phyloP scores from a whole-genome alignment of 2,113 vertebrate species.

The Callipepla californica region DNA sequence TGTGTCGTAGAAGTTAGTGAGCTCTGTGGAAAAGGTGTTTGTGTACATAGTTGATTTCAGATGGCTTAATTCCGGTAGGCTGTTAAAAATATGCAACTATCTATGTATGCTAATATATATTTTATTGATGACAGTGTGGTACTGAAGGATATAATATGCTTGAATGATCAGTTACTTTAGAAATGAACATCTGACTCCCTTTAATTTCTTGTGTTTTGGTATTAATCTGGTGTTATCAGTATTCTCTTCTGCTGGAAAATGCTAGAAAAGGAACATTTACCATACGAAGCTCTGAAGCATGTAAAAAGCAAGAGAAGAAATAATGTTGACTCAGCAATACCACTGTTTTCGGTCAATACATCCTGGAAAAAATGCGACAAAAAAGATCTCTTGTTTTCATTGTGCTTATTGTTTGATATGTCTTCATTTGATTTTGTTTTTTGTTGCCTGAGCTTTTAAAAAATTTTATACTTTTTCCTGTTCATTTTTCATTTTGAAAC shows the following conservation, averaged over 20 bases:
- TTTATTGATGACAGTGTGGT: background rate
- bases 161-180: background rate
- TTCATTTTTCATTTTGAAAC: background rate
- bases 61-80: background rate
- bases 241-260: background rate
- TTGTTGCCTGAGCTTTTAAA: background rate
- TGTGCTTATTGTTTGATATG: background rate
- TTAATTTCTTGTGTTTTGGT: background rate
- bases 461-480: background rate
- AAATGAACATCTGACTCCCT: background rate
- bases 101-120: background rate
- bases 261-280: background rate
- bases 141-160: background rate
- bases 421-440: background rate
- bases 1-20: background rate
- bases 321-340: background rate
- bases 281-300: background rate
- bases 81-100: background rate
- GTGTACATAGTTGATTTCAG: background rate
- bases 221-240: background rate
- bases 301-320: background rate
- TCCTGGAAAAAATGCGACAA: background rate
- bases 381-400: background rate
- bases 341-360: background rate
- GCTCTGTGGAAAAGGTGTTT: background rate